Conservation (phyloP, 2,797 vertebrate species). For the Phalanger gymnotis region DNA sequence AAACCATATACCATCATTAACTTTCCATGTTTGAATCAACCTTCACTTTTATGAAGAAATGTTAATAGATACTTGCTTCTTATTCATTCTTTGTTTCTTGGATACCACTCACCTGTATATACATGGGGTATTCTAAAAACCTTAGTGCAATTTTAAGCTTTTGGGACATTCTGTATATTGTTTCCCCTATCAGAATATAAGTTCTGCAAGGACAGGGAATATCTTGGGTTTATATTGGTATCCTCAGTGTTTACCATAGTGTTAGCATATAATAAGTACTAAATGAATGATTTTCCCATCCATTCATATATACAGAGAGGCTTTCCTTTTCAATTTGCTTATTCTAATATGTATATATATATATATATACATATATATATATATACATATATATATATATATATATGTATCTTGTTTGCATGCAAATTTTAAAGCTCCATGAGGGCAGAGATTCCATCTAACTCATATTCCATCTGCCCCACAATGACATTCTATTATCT, state of each 20-base stretch:
- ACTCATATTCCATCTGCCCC: neutral
- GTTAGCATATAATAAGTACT: neutral
- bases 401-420: neutral
- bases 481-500: neutral
- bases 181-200: neutral
- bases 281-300: neutral
- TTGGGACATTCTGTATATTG: conserved; percentile 11
- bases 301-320: neutral
- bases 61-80: neutral
- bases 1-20: conserved; percentile 14
- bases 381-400: no score
- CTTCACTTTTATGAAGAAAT: neutral
- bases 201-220: neutral
- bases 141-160: neutral
- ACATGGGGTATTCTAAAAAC: neutral
- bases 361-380: neutral
- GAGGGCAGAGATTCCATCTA: neutral
- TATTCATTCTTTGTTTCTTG: neutral
- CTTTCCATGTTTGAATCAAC: conserved; percentile 33
- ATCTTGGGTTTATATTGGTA: neutral
- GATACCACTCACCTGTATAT: neutral
- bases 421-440: conserved; percentile 36
- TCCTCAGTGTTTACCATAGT: neutral
- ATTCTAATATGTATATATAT: neutral
- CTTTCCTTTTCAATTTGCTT: neutral